Evolutionary conservation across 2,113 vertebrate genomes (phyloP), one percentile per base, ranked within the genome.

Genomic region (Phyllostomus hastatus): DNA sequence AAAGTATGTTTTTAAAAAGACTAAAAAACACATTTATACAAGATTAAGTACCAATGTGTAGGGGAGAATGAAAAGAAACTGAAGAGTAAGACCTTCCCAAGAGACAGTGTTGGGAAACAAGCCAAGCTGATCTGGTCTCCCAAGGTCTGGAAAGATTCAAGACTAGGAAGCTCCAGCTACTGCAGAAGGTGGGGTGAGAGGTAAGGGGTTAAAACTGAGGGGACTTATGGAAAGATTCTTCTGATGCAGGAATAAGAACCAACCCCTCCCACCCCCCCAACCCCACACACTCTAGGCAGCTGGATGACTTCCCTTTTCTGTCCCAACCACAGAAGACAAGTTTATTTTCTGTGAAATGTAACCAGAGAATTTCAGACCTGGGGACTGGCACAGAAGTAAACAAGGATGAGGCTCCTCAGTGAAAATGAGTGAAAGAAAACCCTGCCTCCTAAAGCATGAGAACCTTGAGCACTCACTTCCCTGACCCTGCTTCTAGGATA

Each of bases 301-400:
- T 41, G 31, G 48, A 91, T 76, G 46, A 94, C 38, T 94, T 93
- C 94, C 61, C 70, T 41, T 82, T 96, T 73, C 70, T 78, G n/a
- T 5, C 50, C 50, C 48, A 61, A 41, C 57, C 10, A 8, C 66
- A 95, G 46, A 41, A 91, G 85, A 64, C 48, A 86, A 76, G 69
- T 61, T 90, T 67, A 70, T 90, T 94, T 95, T 91, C 89, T 73
- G 28, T 85, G 81, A 96, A 75, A 95, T 89, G 10, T 88, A 93
- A 82, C 52, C 41, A 93, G 33, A 92, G 61, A 81, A 94, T 78
- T 91, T 86, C 24, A 67, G 50, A 83, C 35, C 90, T 33, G 33
- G 22, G 12, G 19, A 88, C 57, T 76, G 43, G 52, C 61, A 78
- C 20, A 94, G 80, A 97, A 78, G 28, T 52, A 16, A 43, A 61